Percentiles rank a stretch among this genome's conserved stretches.
Conservation (phyloP, 1,140 invertebrate species). For the Apis florea region DNA sequence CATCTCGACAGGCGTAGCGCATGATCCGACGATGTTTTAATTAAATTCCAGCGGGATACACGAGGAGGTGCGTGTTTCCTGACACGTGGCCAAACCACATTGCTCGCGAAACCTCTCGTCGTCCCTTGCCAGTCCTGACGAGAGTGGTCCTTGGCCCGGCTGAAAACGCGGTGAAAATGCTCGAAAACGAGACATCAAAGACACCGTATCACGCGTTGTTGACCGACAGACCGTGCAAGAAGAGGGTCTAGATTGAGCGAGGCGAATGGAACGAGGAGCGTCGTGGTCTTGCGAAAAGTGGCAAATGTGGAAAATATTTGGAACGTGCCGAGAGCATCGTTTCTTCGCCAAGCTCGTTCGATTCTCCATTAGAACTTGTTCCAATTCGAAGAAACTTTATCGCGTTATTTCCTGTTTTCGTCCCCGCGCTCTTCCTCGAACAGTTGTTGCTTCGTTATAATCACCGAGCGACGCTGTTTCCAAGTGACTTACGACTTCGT, state of each 20-base stretch:
- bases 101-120: not conserved
- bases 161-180: conserved; percentile 6
- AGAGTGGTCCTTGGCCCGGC: conserved; percentile 25
- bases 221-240: conserved; percentile 4
- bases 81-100: conserved; percentile 21
- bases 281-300: not conserved
- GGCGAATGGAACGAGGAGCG: not conserved
- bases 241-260: not conserved
- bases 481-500: not conserved
- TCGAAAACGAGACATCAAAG: conserved; percentile 36
- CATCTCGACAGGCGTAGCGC: not conserved
- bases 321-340: not conserved
- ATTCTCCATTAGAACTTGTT: not conserved
- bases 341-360: not conserved
- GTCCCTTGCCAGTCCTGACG: not conserved
- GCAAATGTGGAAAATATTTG: not conserved
- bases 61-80: not conserved
- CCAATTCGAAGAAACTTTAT: not conserved
- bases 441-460: not conserved
- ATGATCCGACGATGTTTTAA: conserved; percentile 43
- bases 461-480: not conserved
- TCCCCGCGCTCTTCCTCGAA: not conserved
- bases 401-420: not conserved
- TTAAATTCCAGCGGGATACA: conserved; percentile 42
- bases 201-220: not conserved